Evolutionary conservation across 35 echinoderm and acorn worm species (phyloP), one percentile per base, ranked within the genome.

Genomic region (Chiridota heheva): DNA sequence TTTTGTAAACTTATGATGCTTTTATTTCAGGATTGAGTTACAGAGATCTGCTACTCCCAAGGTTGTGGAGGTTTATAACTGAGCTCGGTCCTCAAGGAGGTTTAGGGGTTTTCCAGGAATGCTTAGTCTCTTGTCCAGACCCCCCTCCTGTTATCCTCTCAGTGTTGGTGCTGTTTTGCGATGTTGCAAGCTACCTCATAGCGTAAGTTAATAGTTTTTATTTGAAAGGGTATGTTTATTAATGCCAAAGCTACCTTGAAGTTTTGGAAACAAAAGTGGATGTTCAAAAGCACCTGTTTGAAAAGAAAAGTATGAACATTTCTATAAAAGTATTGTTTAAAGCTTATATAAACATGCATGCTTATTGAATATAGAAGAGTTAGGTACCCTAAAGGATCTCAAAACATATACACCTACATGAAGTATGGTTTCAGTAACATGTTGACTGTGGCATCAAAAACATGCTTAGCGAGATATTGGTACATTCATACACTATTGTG

Each of bases 81-180:
- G 95, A 98, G 43, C 81, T 98, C 1, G 95, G 95, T n/a, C 89
- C 95, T 28, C 84, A 98, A 16, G 89, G 95, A 44, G 88, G 88
- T 57, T 81, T 98, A 1, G 79, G 88, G 53, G 80, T 98, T 44
- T 98, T 91, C 60, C 79, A 71, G 42, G 95, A 98, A 73, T 86
- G 84, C 67, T 73, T 97, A 26, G 38, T 78, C 2, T 57, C 55
- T 5, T 76, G 49, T 42, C 45, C 62, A 13, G 73, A 83, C 5
- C 65, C 89, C 4, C 87, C 79, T 13, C 94, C 86, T 5, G 80
- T 80, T 5, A 91, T 97, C 22, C 72, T 97, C 15, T 97, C 94
- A 3, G 84, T 91, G 4, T 60, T 98, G 37, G 85, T 91, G 38
- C 73, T 98, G 24, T 98, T 98, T 62, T 97, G 94, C 60, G 89